Conservation (phyloP, 2,888 invertebrate genomes). For the Myathropa florea region DNA sequence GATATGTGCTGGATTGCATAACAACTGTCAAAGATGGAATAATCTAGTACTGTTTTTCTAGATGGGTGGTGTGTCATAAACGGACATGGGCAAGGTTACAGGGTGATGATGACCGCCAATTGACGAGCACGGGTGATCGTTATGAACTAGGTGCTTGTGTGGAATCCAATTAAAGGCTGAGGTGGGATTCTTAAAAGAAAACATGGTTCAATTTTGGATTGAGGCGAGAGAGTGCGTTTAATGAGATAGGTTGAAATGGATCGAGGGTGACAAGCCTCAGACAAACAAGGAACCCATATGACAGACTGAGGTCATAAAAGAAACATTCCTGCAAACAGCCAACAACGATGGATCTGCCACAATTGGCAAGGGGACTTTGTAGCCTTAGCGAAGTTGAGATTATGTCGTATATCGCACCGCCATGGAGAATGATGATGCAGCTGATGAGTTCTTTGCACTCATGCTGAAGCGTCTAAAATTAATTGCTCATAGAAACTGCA, state of each 20-base stretch:
- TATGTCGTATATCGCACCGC: neutral
- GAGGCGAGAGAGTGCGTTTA: neutral
- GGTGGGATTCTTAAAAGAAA: neutral
- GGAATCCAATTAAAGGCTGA: neutral
- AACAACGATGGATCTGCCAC: neutral
- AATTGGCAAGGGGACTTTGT: neutral
- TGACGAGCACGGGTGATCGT: neutral
- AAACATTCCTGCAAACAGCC: neutral
- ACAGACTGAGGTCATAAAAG: neutral
- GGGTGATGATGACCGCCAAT: neutral
- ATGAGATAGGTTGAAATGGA: neutral
- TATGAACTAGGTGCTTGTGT: neutral
- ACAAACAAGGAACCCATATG: neutral
- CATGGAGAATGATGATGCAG: neutral
- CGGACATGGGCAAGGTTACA: neutral
- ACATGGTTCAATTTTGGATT: neutral
- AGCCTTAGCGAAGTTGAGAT: too few species aligned
- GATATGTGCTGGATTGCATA: neutral
- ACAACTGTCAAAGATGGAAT: neutral
- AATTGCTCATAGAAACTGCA: neutral
- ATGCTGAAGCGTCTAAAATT: neutral
- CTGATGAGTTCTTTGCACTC: neutral
- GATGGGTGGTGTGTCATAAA: neutral
- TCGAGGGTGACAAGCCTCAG: neutral
- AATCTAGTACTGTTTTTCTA: neutral